Conservation (phyloP, 2,797 vertebrate genomes). For the Gymnoscopelus braueri region DNA sequence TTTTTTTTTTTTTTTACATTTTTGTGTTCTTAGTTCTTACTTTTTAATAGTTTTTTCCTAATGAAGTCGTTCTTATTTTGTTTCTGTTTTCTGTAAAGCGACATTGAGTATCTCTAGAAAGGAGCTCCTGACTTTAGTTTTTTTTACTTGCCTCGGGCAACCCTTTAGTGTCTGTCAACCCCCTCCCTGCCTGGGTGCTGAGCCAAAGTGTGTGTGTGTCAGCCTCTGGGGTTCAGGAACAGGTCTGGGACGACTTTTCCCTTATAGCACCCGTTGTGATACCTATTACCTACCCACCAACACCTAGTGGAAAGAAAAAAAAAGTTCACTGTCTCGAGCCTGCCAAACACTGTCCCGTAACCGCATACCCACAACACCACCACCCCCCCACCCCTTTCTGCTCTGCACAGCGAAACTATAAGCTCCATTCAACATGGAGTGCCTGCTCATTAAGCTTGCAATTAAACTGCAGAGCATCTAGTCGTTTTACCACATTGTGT, state of each 20-base stretch:
- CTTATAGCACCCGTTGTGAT: slow-evolving; percentile 22
- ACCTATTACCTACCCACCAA: not conserved
- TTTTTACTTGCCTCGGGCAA: not conserved
- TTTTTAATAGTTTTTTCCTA: too few relatives aligned
- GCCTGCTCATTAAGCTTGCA: slow-evolving; percentile 20
- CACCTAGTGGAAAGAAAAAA: slow-evolving; percentile 9
- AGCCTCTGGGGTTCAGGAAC: slow-evolving; percentile 16
- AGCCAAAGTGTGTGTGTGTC: slow-evolving; percentile 6
- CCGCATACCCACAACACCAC: not conserved
- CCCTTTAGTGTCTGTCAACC: slow-evolving; percentile 6
- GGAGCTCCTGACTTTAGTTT: not conserved
- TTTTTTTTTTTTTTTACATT: too few relatives aligned
- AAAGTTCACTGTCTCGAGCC: slow-evolving; percentile 25
- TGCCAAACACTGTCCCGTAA: not conserved
- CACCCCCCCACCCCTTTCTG: not conserved
- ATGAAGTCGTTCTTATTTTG: too few relatives aligned
- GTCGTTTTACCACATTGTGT: too few relatives aligned
- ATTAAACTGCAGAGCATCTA: slow-evolving; percentile 34
- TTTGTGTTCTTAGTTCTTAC: too few relatives aligned
- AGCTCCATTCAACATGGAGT: slow-evolving; percentile 18
- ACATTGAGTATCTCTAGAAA: too few relatives aligned
- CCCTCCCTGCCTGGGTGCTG: slow-evolving; percentile 14
- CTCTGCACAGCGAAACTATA: slow-evolving; percentile 23
- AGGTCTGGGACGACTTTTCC: slow-evolving; percentile 24
- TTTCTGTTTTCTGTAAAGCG: too few relatives aligned